These are phyloP conservation scores for Petrocephalus zakoni DNA, from an alignment of 2,113 vertebrate genomes.

Conservation along the genomic window DNA sequence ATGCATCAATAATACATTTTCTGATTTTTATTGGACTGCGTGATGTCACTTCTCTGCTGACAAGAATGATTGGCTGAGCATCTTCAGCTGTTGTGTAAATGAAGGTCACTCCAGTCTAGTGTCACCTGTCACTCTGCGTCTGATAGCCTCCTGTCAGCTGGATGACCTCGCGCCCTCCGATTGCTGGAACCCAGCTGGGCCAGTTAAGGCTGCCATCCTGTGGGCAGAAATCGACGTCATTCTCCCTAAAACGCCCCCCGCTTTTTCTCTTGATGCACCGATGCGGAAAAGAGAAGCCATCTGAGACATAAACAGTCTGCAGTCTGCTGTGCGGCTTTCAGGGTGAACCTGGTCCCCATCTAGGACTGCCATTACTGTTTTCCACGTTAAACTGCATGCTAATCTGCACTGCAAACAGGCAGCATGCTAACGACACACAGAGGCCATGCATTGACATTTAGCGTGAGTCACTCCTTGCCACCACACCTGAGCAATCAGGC, in stretches of 20 bases:
- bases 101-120: neutral
- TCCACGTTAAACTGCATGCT: neutral
- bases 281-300: neutral
- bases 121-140: neutral
- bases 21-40: neutral
- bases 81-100: neutral
- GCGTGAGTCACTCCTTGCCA: constrained; percentile 2
- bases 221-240: neutral
- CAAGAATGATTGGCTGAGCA: neutral
- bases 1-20: neutral
- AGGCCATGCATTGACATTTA: neutral
- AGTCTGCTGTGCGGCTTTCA: neutral
- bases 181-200: neutral
- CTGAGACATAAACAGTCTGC: neutral
- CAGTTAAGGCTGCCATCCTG: neutral
- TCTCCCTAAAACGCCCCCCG: neutral
- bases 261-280: neutral
- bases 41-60: neutral
- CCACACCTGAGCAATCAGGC: constrained; percentile 27
- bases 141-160: neutral
- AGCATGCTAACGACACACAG: neutral
- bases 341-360: neutral
- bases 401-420: neutral
- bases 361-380: neutral
- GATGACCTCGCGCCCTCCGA: neutral